phyloP scores from a whole-genome alignment of 2,888 invertebrate genomes.

The Cephus nigrinus region DNA sequence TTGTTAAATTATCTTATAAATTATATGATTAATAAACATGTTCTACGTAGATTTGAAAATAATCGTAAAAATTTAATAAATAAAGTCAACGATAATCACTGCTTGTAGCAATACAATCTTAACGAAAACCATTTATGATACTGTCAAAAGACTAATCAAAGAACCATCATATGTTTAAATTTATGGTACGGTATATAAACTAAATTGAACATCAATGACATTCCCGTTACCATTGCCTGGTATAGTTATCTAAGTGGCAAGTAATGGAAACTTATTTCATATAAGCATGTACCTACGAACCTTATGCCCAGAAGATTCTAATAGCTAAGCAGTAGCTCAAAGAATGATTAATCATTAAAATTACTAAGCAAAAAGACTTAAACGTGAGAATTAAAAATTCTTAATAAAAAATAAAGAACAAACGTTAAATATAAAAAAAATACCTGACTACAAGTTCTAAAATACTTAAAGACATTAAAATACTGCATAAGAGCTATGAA shows the following conservation, averaged over 20 bases:
- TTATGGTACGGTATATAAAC: neutral
- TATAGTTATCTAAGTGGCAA: neutral
- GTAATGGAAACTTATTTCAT: neutral
- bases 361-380: neutral
- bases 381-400: neutral
- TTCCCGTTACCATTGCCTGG: neutral
- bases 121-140: neutral
- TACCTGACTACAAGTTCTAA: neutral
- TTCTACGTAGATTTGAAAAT: neutral
- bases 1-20: too few relatives aligned
- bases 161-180: too few relatives aligned
- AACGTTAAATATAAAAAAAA: neutral
- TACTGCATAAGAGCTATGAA: neutral
- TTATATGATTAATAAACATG: neutral
- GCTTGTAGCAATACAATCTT: neutral
- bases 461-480: neutral
- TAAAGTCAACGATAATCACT: neutral
- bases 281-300: neutral
- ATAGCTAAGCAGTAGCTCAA: neutral
- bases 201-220: neutral
- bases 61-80: neutral
- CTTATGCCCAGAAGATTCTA: neutral
- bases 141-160: too few relatives aligned
- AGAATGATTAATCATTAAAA: neutral
- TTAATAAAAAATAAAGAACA: neutral